Conservation (phyloP, 1,140 invertebrate genomes). For the Brachionus manjavacas region DNA sequence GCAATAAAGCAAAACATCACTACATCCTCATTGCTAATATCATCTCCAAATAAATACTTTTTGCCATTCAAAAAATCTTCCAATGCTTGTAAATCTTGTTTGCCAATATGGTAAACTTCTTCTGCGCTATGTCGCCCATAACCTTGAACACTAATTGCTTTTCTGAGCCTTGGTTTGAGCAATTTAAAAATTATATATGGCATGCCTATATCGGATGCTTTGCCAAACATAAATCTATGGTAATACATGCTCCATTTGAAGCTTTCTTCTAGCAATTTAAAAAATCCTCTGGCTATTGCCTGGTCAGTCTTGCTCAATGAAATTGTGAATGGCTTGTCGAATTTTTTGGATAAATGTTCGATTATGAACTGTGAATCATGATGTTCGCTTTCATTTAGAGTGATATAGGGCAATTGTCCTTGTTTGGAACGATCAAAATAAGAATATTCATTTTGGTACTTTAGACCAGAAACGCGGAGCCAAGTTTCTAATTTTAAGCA, state of each 20-base stretch:
- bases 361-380: constrained; percentile 37
- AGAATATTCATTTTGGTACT: constrained; percentile 12
- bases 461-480: background rate
- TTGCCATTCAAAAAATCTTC: constrained; percentile 1
- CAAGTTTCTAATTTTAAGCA: constrained; percentile 37
- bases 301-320: background rate
- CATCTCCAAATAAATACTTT: constrained; percentile 28
- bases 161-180: background rate
- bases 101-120: constrained; percentile 37
- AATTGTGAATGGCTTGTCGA: background rate
- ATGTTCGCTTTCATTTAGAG: background rate
- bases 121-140: constrained; percentile 13
- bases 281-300: constrained; percentile 21
- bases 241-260: constrained; percentile 31
- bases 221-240: constrained; percentile 9
- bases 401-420: constrained; percentile 28
- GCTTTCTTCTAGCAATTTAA: constrained; percentile 36
- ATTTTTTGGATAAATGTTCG: constrained; percentile 27
- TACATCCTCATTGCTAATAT: background rate
- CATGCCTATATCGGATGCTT: constrained; percentile 3
- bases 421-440: constrained; percentile 13
- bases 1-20: background rate
- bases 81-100: constrained; percentile 31
- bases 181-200: background rate
- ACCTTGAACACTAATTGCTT: constrained; percentile 1